These are phyloP conservation scores for Leptinotarsa rubiginosa DNA, from an alignment of 2,888 invertebrate species.

Conservation along the genomic window DNA sequence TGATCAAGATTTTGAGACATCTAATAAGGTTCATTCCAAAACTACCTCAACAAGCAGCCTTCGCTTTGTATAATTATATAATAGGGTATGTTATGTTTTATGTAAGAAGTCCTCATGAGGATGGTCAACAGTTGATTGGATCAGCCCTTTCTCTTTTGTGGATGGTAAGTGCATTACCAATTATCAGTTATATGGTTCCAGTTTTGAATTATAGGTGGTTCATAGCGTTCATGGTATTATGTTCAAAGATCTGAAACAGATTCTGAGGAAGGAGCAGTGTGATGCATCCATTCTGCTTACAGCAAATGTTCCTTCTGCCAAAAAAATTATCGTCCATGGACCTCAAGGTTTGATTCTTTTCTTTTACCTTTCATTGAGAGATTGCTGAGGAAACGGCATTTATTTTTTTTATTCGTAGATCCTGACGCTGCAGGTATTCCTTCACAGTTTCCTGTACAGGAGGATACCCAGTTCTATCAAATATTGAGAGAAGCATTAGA, in stretches of 20 bases:
- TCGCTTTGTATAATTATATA: conserved; percentile 97
- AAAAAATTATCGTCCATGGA: conserved; percentile 98
- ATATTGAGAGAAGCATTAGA: conserved; percentile 95
- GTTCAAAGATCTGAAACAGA: conserved; percentile 99
- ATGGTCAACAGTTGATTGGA: conserved; percentile 93
- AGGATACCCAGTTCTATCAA: conserved; percentile 96
- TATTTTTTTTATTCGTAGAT: conserved; percentile 65
- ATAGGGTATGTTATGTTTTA: conserved; percentile 99
- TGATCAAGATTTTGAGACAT: conserved; percentile 93
- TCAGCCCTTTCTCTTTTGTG: conserved; percentile 95
- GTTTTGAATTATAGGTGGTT: conserved; percentile 76
- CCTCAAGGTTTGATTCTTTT: conserved; percentile 73
- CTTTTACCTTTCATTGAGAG: not conserved
- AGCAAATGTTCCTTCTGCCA: conserved; percentile 98
- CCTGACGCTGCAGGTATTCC: conserved; percentile 95
- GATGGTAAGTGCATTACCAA: conserved; percentile 77
- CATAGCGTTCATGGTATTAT: conserved; percentile 99
- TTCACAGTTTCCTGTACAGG: conserved; percentile 97
- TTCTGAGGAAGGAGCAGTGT: conserved; percentile 97
- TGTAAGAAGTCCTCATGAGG: conserved; percentile 94
- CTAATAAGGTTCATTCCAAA: conserved; percentile 93
- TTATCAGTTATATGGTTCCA: not conserved
- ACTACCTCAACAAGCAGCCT: conserved; percentile 96
- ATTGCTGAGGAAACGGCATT: not conserved
- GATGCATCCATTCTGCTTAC: conserved; percentile 97